Evolutionary conservation across 2,797 vertebrate species (phyloP).

Genomic region (Siniperca scherzeri): DNA sequence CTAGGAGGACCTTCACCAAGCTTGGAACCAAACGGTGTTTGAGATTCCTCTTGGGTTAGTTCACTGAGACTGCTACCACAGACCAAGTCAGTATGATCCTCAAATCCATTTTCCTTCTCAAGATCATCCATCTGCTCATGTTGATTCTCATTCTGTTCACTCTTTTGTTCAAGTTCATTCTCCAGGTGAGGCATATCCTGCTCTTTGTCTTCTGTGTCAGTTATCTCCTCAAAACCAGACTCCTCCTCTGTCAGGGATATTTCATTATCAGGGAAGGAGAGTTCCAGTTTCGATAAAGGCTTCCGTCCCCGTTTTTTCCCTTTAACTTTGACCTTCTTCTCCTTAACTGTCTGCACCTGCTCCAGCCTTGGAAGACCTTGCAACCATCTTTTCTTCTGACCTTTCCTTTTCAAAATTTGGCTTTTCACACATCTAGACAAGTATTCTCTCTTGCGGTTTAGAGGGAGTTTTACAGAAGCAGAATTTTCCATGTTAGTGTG

Average conservation of each 20-base stretch:
- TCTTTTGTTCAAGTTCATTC: slow-evolving; percentile 28
- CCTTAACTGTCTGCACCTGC: slow-evolving; percentile 49
- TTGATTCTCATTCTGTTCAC: slow-evolving; percentile 11
- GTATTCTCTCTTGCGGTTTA: slow-evolving; percentile 81
- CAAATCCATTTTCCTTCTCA: slow-evolving; percentile 37
- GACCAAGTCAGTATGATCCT: slow-evolving; percentile 10
- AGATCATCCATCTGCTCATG: slow-evolving; percentile 24
- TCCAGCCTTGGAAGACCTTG: slow-evolving; percentile 75
- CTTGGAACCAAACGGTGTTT: background rate
- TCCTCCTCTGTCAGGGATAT: slow-evolving; percentile 58
- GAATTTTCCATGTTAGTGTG: slow-evolving; percentile 62
- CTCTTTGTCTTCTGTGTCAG: slow-evolving; percentile 24
- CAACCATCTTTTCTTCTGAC: slow-evolving; percentile 84
- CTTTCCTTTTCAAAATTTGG: slow-evolving; percentile 83
- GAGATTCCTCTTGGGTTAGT: slow-evolving; percentile 24
- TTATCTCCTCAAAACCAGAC: slow-evolving; percentile 29
- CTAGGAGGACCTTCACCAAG: slow-evolving; percentile 11
- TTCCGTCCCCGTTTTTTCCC: slow-evolving; percentile 73
- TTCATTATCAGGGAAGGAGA: slow-evolving; percentile 87
- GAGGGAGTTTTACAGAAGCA: slow-evolving; percentile 65
- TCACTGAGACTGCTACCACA: background rate
- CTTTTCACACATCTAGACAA: slow-evolving; percentile 84
- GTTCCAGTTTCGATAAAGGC: slow-evolving; percentile 75
- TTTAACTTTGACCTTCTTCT: slow-evolving; percentile 57
- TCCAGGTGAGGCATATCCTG: slow-evolving; percentile 40